Evolutionary conservation across 2,797 vertebrate genomes (phyloP), one percentile per base, ranked within the genome.

Genomic region (Liparis tanakae): DNA sequence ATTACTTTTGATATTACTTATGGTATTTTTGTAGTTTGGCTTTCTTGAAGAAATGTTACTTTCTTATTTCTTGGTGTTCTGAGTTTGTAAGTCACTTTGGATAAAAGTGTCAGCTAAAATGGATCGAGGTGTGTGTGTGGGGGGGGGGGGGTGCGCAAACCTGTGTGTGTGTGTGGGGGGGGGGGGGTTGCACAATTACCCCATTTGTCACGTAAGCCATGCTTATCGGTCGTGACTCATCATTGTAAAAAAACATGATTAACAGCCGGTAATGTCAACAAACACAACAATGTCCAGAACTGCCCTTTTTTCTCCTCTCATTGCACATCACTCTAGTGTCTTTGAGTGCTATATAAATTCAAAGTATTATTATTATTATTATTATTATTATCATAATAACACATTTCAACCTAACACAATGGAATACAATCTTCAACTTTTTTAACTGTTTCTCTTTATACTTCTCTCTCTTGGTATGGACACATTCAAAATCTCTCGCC

Each of bases 191-290:
- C 25, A 9, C 1, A 3, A 74, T 72, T n/a, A 36, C 25, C 34
- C 55, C 36, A 33, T 67, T 67, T 53, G 9, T 75, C 74, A 82
- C 25, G 22, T 83, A 83, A 67, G 56, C 71, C 57, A 61, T 8
- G 18, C 82, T 91, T 84, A 81, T 80, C 30, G 0, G 76, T 81
- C 39, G 80, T 78, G 76, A 75, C 59, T 83, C 67, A 83, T 77
- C 63, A 68, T 44, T 67, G 72, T 34, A 84, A 80, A 51, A 81
- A 78, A 79, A 74, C 75, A 76, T 70, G 62, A 80, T 67, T 67
- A 74, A 76, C 83, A 86, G 75, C 67, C 81, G 79, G 66, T 76
- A 80, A 81, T 56, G 56, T 85, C 72, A 75, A 70, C 63, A 80
- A 37, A 67, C 67, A 9, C 56, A 55, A 65, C 41, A 67, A 4